Base-by-base conservation (phyloP, 2,797 vertebrate genomes). In the Strix occidentalis region DNA sequence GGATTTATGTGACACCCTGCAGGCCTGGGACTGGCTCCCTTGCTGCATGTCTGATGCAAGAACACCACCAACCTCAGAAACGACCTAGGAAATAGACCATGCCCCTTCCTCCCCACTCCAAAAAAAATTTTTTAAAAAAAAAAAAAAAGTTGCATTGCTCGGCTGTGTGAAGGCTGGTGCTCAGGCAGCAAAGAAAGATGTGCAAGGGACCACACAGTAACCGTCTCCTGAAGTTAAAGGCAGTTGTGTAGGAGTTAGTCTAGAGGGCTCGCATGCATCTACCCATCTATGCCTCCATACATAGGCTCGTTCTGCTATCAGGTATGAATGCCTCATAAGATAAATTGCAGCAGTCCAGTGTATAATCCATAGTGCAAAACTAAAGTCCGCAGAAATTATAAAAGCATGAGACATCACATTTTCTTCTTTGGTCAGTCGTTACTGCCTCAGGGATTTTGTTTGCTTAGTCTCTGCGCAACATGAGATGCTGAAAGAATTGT, bases 241-340 rank as follows among this genome's bases (percentile, higher is more conserved):
- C 18, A 58, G 6, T 33, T 29, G 3, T 35, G 1, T 0, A 71
- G n/a, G 18, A 45, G 78, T 51, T 33, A 61, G 41, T 65, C 25
- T 48, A 50, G 37, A 66, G 17, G 11, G 19, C 39, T 86, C 33
- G 24, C 9, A 1, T 39, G 19, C 13, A 10, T 70, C 45, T 48
- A 2, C 20, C n/a, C 46, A 19, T 26, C 41, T 69, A 5, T 1
- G 0, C 51, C 13, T 68, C 24, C 33, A 43, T 28, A 7, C 1
- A 0, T 8, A 37, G 7, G 9, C 29, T 90, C 0, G 0, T 65
- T 84, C 48, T 83, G 29, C 5, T 57, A 3, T 9, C n/a, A 8
- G 48, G 7, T 86, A 16, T n/a, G 41, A 79, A 50, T 33, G 20
- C 35, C 43, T 86, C 28, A 25, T 14, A 61, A 35, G 33, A 24